phyloP scores from a whole-genome alignment of 2,797 vertebrate genomes.

The Taenioides sp. region DNA sequence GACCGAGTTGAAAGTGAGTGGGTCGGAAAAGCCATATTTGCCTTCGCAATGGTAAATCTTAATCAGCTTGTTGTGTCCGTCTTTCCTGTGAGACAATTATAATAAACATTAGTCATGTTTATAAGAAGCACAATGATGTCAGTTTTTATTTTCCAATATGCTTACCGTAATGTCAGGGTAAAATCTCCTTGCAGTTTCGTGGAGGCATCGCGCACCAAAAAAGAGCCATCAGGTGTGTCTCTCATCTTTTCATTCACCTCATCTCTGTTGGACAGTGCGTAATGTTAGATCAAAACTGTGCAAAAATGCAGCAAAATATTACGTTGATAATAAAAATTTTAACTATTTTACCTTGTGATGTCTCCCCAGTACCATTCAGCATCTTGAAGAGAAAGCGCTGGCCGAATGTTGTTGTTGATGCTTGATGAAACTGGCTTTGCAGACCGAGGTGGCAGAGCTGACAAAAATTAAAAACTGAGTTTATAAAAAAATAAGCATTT shows the following conservation, averaged over 20 bases:
- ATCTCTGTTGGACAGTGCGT: slow-evolving; percentile 76
- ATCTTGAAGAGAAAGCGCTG: slow-evolving; percentile 82
- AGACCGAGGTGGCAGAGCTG: slow-evolving; percentile 92
- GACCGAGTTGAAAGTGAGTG: slow-evolving; percentile 90
- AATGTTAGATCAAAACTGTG: slow-evolving; percentile 13
- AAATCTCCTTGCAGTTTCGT: slow-evolving; percentile 95
- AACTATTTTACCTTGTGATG: slow-evolving; percentile 85
- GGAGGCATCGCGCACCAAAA: slow-evolving; percentile 93
- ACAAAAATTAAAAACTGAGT: slow-evolving; percentile 25
- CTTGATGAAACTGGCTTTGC: slow-evolving; percentile 83
- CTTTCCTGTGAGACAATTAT: slow-evolving; percentile 80
- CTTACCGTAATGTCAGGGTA: slow-evolving; percentile 89
- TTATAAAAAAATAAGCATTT: not conserved
- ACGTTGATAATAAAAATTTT: not conserved
- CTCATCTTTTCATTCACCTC: slow-evolving; percentile 93
- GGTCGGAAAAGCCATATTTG: slow-evolving; percentile 94
- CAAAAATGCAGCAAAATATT: not conserved
- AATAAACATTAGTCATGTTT: not conserved
- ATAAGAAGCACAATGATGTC: not conserved
- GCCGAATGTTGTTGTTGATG: slow-evolving; percentile 77
- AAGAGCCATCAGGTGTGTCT: slow-evolving; percentile 92
- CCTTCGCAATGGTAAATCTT: slow-evolving; percentile 94
- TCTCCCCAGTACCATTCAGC: slow-evolving; percentile 98
- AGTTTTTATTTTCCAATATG: not conserved
- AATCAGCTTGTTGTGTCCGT: slow-evolving; percentile 94